A percentile compares a stretch with the other conserved stretches of the same genome.
Conservation (phyloP, 2,888 invertebrate species). For the Neuroscelio doddi region DNA sequence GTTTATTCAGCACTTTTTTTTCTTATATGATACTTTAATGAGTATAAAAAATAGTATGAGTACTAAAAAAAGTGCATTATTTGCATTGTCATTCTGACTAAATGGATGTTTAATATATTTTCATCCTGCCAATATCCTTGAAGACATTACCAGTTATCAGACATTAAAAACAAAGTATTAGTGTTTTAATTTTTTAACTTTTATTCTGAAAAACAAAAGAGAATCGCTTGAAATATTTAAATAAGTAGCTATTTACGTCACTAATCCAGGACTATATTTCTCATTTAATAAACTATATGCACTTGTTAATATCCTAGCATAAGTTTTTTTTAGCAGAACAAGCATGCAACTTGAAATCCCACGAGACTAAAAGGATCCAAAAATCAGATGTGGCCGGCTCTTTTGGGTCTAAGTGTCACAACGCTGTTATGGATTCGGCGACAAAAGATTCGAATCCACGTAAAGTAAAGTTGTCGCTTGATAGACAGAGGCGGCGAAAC, state of each 20-base stretch:
- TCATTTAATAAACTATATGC: constrained; percentile 28
- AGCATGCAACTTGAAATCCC: constrained; percentile 48
- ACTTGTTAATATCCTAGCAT: constrained; percentile 26
- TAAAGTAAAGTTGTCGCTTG: constrained; percentile 63
- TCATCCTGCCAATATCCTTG: too few relatives aligned
- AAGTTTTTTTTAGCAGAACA: constrained; percentile 10
- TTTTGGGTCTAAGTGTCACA: constrained; percentile 54
- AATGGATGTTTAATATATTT: too few relatives aligned
- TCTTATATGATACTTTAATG: too few relatives aligned
- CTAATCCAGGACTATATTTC: neutral
- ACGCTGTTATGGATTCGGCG: constrained; percentile 49
- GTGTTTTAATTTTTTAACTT: too few relatives aligned
- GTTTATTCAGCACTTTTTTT: too few relatives aligned
- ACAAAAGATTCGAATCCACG: constrained; percentile 68
- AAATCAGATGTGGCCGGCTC: constrained; percentile 61
- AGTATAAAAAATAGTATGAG: too few relatives aligned
- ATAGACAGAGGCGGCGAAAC: constrained; percentile 65
- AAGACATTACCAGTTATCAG: too few relatives aligned
- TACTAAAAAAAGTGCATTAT: too few relatives aligned
- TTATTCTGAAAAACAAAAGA: too few relatives aligned
- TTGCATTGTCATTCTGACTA: too few relatives aligned
- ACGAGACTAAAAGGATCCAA: constrained; percentile 39
- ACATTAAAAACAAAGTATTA: too few relatives aligned
- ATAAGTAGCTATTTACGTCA: neutral
- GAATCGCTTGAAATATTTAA: too few relatives aligned